Evolutionary conservation across 2,888 invertebrate genomes (phyloP).

Genomic region (Monopis laevigella): DNA sequence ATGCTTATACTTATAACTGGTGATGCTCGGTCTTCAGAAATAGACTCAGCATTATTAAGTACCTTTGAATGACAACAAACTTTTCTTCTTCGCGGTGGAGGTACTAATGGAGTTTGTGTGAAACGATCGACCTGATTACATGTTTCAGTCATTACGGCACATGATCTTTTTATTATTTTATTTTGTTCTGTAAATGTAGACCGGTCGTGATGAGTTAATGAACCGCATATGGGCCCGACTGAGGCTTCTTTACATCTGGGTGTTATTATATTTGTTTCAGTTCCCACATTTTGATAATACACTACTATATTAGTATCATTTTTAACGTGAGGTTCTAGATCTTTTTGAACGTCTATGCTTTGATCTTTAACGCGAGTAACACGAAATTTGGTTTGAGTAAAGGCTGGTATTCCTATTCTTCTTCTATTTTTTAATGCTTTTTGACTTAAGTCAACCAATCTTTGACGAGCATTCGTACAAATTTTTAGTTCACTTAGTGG

Average conservation of each 20-base stretch:
- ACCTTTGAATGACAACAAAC: too few relatives aligned
- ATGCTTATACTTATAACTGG: conserved; percentile 70
- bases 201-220: conserved; percentile 35
- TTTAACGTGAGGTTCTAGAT: conserved; percentile 48
- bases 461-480: conserved; percentile 67
- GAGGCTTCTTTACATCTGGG: conserved; percentile 57
- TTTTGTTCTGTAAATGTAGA: conserved; percentile 41
- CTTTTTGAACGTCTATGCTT: conserved; percentile 61
- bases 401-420: conserved; percentile 57
- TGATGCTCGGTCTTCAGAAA: conserved; percentile 36
- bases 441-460: conserved; percentile 67
- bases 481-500: conserved; percentile 63
- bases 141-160: conserved; percentile 48
- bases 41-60: conserved; percentile 25
- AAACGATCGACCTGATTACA: conserved; percentile 30
- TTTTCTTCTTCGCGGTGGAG: conserved; percentile 44
- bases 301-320: conserved; percentile 35
- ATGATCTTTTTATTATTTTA: conserved; percentile 33
- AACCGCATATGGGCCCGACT: conserved; percentile 42
- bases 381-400: conserved; percentile 66
- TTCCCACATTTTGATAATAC: conserved; percentile 38
- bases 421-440: conserved; percentile 64
- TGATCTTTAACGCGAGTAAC: conserved; percentile 66
- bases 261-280: conserved; percentile 52
- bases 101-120: conserved; percentile 42